Evolutionary conservation across 2,113 vertebrate species (phyloP).

Genomic region (Anhinga rufa): DNA sequence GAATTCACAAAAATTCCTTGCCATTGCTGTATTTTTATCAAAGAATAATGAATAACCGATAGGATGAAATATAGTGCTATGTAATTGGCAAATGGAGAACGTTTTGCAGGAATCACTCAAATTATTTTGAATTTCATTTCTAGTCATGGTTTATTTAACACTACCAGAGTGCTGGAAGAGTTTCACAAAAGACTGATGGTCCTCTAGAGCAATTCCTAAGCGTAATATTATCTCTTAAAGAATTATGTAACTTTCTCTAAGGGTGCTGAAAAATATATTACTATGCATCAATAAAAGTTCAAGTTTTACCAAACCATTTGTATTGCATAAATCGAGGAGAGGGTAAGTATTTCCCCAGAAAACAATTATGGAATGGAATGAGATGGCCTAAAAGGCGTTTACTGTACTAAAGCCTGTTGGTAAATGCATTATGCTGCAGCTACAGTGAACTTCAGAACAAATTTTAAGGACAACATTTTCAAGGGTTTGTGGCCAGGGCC

Average conservation of each 20-base stretch:
- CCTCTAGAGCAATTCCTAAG: conserved; percentile 71
- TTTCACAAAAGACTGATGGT: conserved; percentile 72
- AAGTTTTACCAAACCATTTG: conserved; percentile 69
- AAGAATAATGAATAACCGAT: conserved; percentile 73
- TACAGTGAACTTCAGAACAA: conserved; percentile 38
- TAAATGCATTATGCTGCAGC: conserved; percentile 39
- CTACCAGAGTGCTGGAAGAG: conserved; percentile 55
- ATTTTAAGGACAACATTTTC: not conserved
- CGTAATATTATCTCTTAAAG: conserved; percentile 76
- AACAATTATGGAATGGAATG: conserved; percentile 50
- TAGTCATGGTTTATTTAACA: conserved; percentile 79
- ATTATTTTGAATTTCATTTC: conserved; percentile 77
- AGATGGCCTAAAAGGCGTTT: conserved; percentile 41
- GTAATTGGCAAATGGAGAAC: conserved; percentile 75
- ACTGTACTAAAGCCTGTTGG: not conserved
- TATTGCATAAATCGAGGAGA: conserved; percentile 68
- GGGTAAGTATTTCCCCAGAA: conserved; percentile 52
- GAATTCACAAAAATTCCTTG: conserved; percentile 61
- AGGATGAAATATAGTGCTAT: conserved; percentile 65
- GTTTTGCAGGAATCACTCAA: conserved; percentile 75
- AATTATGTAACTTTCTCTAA: conserved; percentile 75
- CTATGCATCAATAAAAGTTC: conserved; percentile 67
- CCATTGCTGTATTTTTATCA: conserved; percentile 66
- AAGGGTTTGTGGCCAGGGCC: conserved; percentile 2
- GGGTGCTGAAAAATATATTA: conserved; percentile 69